Conservation (phyloP, 2,797 vertebrate species). For the Mormyrops boulengeri region DNA sequence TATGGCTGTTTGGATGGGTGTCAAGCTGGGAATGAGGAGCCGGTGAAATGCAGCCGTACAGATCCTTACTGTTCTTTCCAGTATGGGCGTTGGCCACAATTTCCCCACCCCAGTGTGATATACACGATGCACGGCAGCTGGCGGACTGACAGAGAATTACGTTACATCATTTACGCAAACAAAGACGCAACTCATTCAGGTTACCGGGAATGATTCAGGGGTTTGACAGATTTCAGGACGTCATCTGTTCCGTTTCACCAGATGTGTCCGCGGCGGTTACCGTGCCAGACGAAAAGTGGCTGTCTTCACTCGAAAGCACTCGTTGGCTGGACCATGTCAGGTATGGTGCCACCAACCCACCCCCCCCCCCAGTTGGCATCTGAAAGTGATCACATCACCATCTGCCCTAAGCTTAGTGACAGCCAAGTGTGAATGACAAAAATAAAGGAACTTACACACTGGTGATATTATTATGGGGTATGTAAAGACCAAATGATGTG, state of each 20-base stretch:
- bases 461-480: not conserved
- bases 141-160: not conserved
- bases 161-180: not conserved
- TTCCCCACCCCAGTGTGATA: not conserved
- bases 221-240: not conserved
- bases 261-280: constrained; percentile 67
- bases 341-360: constrained; percentile 46
- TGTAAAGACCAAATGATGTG: not conserved
- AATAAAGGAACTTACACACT: not conserved
- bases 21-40: not conserved
- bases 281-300: constrained; percentile 82
- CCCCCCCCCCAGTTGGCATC: not conserved
- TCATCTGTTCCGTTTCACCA: constrained; percentile 24
- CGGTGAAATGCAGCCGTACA: not conserved
- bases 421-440: not conserved
- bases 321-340: constrained; percentile 82
- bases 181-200: not conserved
- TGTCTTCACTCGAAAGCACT: constrained; percentile 81
- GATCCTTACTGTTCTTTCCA: not conserved
- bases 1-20: not conserved
- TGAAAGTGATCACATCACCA: not conserved
- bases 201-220: not conserved
- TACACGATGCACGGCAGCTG: not conserved
- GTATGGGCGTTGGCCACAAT: not conserved
- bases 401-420: not conserved